A percentile compares a stretch with the other conserved stretches of the same genome.
These are phyloP conservation scores for Subacronicta megacephala DNA, from an alignment of 2,888 invertebrate species.

Conservation along the genomic window DNA sequence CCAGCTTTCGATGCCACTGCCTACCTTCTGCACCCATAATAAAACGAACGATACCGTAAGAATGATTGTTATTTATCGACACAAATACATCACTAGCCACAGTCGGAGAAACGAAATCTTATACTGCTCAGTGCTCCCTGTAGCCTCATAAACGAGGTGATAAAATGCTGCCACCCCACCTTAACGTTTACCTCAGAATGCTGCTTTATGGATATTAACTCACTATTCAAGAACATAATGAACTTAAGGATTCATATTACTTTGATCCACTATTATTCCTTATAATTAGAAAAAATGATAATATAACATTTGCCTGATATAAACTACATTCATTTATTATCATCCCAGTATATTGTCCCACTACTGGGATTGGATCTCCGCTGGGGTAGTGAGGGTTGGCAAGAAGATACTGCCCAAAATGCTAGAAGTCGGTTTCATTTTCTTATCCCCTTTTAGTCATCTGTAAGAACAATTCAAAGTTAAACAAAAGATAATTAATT, in stretches of 20 bases:
- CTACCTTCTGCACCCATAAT: neutral
- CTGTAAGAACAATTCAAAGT: conserved; percentile 8
- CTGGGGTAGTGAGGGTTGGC: too few species aligned
- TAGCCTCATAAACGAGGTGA: conserved; percentile 73
- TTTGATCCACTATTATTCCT: conserved; percentile 40
- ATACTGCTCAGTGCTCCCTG: conserved; percentile 68
- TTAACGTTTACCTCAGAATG: conserved; percentile 62
- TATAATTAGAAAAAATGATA: conserved; percentile 24
- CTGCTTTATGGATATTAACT: conserved; percentile 63
- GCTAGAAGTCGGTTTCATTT: too few species aligned
- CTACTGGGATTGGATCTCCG: too few species aligned
- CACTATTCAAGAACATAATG: conserved; percentile 62
- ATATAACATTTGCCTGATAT: neutral
- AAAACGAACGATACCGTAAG: conserved; percentile 2
- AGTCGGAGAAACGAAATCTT: conserved; percentile 63
- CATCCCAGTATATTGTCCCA: too few species aligned
- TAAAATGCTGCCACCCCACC: conserved; percentile 72
- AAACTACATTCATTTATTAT: too few species aligned
- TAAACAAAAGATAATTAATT: conserved; percentile 32
- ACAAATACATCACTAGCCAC: conserved; percentile 43
- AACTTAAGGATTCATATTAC: conserved; percentile 54
- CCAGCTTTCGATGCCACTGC: too few species aligned
- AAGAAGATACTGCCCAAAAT: too few species aligned
- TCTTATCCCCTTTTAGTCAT: too few species aligned
- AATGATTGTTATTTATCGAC: conserved; percentile 46